Evolutionary conservation across 1,140 invertebrate species (phyloP), one percentile per base, ranked within the genome.

Genomic region (Calycopis cecrops): DNA sequence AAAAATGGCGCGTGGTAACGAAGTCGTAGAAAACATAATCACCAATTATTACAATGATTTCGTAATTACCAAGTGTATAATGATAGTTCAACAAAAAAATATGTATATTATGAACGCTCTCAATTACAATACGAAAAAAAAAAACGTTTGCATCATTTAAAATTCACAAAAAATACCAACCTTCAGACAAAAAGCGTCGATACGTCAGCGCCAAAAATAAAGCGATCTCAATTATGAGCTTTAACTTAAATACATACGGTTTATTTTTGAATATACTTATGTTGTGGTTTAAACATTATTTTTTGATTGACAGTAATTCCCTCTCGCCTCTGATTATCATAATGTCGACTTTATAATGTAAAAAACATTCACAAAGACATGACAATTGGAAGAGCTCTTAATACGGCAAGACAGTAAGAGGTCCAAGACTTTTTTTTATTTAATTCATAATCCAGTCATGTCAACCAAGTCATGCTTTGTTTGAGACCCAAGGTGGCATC

Each of bases 301-400:
- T 54, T 44, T 47, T 44, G 62, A 68, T 67, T 73, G 68, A 71
- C 68, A 67, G 61, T 69, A 65, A 73, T 65, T 69, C 69, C 65
- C 64, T 54, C 52, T 44, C 40, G 67, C 64, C 68, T 72, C 66
- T 66, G 63, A 77, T 77, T 77, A 69, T 66, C 74, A 77, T 77
- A 77, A 77, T 34, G 57, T 44, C 33, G 62, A 60, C 65, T 64
- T n/a, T 63, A 61, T 61, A 59, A 52, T 56, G 21, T 28, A 44
- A 54, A 54, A 54, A 44, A 34, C 21, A 16, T 42, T 12, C 16
- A 9, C 34, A 35, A 16, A 14, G 42, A 54, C 52, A 54, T 44
- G 63, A 63, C 55, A 47, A 56, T 54, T 33, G 57, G 54, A 57
- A 47, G 34, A 60, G 54, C 35, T 48, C 54, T 34, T 37, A 49